Conservation (phyloP, 2,797 vertebrate genomes). For the Leontocebus nigricollis region DNA sequence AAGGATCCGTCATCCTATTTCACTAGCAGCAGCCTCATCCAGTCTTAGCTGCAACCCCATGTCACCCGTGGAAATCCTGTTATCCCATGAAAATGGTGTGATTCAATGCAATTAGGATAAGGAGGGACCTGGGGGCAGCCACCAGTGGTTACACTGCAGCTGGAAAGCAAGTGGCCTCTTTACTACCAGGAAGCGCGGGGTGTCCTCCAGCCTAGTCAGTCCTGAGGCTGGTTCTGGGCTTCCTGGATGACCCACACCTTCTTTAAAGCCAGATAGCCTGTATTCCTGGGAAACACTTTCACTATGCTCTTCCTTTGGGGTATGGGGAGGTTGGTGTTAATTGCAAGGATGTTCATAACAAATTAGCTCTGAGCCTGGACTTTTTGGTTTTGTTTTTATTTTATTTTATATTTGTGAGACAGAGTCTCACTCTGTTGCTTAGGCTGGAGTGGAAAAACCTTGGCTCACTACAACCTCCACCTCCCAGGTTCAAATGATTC, state of each 20-base stretch:
- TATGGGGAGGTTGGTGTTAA: not conserved
- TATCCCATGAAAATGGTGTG: slow-evolving; percentile 83
- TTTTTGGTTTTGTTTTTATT: not conserved
- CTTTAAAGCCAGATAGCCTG: not conserved
- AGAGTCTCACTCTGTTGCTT: not conserved
- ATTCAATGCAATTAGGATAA: slow-evolving; percentile 83
- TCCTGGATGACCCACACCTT: not conserved
- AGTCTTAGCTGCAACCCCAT: slow-evolving; percentile 76
- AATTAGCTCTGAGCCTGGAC: not conserved
- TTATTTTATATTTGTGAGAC: not conserved
- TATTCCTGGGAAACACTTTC: not conserved
- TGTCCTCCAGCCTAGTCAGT: not conserved
- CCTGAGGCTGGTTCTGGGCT: not conserved
- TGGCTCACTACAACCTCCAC: not conserved
- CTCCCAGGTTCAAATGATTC: not conserved
- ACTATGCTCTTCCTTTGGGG: not conserved
- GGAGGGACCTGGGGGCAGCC: slow-evolving; percentile 46
- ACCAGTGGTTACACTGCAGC: not conserved
- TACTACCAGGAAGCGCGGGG: not conserved
- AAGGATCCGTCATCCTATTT: slow-evolving; percentile 76
- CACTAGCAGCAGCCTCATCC: slow-evolving; percentile 69
- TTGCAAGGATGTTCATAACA: not conserved
- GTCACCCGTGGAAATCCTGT: slow-evolving; percentile 83
- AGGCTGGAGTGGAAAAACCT: not conserved
- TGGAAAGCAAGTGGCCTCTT: slow-evolving; percentile 1